These are phyloP conservation scores for Sphyrna mokarran DNA, from an alignment of 2,113 vertebrate genomes.

Conservation along the genomic window DNA sequence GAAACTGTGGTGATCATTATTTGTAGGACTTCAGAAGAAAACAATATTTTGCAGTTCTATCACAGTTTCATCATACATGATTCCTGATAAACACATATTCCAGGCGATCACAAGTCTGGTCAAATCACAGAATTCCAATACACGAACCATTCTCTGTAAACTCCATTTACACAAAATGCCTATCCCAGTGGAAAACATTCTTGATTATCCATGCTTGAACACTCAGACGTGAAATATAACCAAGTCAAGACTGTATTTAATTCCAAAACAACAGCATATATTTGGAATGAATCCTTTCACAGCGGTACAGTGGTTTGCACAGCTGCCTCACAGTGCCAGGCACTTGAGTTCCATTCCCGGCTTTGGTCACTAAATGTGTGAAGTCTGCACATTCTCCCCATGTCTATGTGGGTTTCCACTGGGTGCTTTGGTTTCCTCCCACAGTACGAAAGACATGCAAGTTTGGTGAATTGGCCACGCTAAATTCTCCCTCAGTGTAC, in stretches of 20 bases:
- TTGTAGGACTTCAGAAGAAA: not conserved
- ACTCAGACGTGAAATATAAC: not conserved
- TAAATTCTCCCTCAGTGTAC: too few species aligned
- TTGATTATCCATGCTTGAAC: not conserved
- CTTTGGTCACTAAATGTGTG: too few species aligned
- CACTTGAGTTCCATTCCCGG: too few species aligned
- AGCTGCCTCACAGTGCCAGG: too few species aligned
- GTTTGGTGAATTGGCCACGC: too few species aligned
- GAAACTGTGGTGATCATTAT: not conserved
- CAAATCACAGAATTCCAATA: not conserved
- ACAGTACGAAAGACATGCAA: too few species aligned
- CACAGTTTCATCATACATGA: not conserved
- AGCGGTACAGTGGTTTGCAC: too few species aligned
- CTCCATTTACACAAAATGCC: not conserved
- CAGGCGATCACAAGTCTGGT: not conserved
- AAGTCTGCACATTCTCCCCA: too few species aligned
- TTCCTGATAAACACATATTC: not conserved
- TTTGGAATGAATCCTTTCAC: not conserved
- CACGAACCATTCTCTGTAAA: not conserved
- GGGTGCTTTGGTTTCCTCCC: too few species aligned
- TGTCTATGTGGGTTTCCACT: too few species aligned
- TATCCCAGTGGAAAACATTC: not conserved
- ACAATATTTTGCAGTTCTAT: not conserved
- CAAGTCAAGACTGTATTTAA: not conserved
- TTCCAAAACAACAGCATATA: not conserved